These are phyloP conservation scores for Drosophila aff. DNA, from an alignment of 1,140 invertebrate species.

Conservation along the genomic window DNA sequence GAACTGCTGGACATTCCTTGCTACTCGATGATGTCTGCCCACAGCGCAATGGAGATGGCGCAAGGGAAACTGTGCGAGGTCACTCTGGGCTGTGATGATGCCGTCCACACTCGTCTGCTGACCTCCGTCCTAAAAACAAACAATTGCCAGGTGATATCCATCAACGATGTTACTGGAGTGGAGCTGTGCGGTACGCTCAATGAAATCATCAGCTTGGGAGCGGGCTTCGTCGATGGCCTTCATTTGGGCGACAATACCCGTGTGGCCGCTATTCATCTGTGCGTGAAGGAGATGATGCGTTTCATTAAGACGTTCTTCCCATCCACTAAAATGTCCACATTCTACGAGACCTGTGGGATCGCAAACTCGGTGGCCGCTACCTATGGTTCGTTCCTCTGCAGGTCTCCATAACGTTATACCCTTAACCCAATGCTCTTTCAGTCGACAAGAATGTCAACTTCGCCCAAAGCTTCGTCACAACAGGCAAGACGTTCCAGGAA, in stretches of 20 bases:
- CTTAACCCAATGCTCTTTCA: slow-evolving; percentile 42
- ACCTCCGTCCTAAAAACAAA: slow-evolving; percentile 96
- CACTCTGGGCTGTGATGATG: slow-evolving; percentile 95
- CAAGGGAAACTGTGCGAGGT: slow-evolving; percentile 99
- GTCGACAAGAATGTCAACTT: slow-evolving; percentile 96
- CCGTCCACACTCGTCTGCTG: slow-evolving; percentile 89
- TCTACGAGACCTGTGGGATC: slow-evolving; percentile 99
- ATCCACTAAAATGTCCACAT: slow-evolving; percentile 93
- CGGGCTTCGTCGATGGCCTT: slow-evolving; percentile 98
- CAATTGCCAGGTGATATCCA: slow-evolving; percentile 97
- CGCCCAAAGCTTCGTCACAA: slow-evolving; percentile 96
- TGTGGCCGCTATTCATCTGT: slow-evolving; percentile 98
- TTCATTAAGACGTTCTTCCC: slow-evolving; percentile 95
- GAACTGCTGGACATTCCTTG: slow-evolving; percentile 89
- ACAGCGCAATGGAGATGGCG: slow-evolving; percentile 97
- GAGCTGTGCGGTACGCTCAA: slow-evolving; percentile 99
- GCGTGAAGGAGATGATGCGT: slow-evolving; percentile 98
- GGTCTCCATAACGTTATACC: not conserved
- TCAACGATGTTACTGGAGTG: slow-evolving; percentile 97
- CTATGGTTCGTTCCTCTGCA: slow-evolving; percentile 88
- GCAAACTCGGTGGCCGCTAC: slow-evolving; percentile 99
- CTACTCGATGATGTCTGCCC: slow-evolving; percentile 98
- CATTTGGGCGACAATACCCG: slow-evolving; percentile 98
- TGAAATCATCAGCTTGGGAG: slow-evolving; percentile 98
- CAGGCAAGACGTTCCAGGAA: slow-evolving; percentile 94